phyloP scores from a whole-genome alignment of 2,113 vertebrate species.

The Dryoscopus gambensis region DNA sequence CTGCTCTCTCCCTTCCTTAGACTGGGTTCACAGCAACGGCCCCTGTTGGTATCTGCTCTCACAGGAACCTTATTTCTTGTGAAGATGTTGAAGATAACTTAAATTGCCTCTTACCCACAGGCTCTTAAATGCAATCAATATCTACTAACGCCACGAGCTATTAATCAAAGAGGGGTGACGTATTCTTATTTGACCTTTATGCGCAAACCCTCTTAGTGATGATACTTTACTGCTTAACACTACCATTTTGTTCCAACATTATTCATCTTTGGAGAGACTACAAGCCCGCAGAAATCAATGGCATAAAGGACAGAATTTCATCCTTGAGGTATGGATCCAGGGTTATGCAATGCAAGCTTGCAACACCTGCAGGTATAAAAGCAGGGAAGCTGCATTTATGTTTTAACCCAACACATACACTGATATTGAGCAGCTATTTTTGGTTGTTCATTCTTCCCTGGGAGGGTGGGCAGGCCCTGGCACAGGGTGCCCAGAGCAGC shows the following conservation, averaged over 20 bases:
- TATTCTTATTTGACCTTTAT: conserved; percentile 38
- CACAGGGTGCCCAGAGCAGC: not conserved
- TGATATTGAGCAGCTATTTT: not conserved
- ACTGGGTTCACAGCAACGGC: not conserved
- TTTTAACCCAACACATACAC: not conserved
- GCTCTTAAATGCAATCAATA: conserved; percentile 30
- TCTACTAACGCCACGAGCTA: not conserved
- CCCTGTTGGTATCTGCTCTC: not conserved
- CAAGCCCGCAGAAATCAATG: not conserved
- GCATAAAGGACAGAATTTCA: conserved; percentile 18
- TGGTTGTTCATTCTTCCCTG: not conserved
- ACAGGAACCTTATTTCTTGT: not conserved
- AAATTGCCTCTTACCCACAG: not conserved
- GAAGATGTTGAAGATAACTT: not conserved
- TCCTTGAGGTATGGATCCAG: not conserved
- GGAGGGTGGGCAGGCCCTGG: not conserved
- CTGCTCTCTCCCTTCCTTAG: not conserved
- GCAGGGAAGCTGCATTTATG: not conserved
- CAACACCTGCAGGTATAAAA: not conserved
- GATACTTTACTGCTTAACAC: not conserved
- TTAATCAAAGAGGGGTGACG: conserved; percentile 2
- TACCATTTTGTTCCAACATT: not conserved
- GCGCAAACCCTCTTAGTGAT: not conserved
- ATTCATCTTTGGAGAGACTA: not conserved
- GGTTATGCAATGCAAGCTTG: not conserved